Base-by-base conservation (phyloP, 1,140 invertebrate genomes). In the Alviniconcha marisindica region DNA sequence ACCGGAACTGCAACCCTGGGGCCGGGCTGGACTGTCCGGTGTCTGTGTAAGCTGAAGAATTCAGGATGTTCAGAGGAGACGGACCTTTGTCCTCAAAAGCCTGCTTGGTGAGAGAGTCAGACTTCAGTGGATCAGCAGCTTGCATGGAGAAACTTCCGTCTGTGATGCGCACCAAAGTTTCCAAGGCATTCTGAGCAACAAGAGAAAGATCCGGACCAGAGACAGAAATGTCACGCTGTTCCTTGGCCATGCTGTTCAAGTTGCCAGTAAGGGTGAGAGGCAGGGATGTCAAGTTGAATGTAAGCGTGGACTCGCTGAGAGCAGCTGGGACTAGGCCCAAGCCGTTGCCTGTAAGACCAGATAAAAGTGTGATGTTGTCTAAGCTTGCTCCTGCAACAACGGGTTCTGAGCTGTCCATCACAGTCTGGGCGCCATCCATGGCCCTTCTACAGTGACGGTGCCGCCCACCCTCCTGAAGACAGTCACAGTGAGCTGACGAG, bases 1-100 rank as follows among this genome's bases (percentile, higher is more conserved):
- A 86, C 38, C 88, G 86, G 69, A 87, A 91, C 31, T 85, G 88
- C 24, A 91, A 82, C 60, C 86, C 85, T 36, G 89, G 87, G 36
- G 87, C 85, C 74, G 91, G 91, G 85, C 90, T 90, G 40, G 90
- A 85, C 83, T 93, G 91, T 18, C 88, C 88, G 73, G 84, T 78
- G 83, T 92, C 91, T 82, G 88, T 87, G 81, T 89, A 89, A n/a
- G 88, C 86, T 21, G 91, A 88, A 10, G 85, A 76, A 28, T 89
- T 87, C 44, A 91, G 86, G 21, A 92, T 88, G 51, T 89, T 89
- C 21, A 92, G 78, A 3, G 91, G 89, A n/a, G 91, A 90, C 82
- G 89, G 83, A 33, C 87, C 90, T 82, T 92, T 92, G 28, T 88
- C 89, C 60, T 88, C 88, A 60, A 77, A 48, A 51, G 84, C 21